A percentile compares a stretch with the other conserved stretches of the same genome.
Evolutionary conservation across 2,797 vertebrate genomes (phyloP).

Genomic region (Knipowitschia caucasica): DNA sequence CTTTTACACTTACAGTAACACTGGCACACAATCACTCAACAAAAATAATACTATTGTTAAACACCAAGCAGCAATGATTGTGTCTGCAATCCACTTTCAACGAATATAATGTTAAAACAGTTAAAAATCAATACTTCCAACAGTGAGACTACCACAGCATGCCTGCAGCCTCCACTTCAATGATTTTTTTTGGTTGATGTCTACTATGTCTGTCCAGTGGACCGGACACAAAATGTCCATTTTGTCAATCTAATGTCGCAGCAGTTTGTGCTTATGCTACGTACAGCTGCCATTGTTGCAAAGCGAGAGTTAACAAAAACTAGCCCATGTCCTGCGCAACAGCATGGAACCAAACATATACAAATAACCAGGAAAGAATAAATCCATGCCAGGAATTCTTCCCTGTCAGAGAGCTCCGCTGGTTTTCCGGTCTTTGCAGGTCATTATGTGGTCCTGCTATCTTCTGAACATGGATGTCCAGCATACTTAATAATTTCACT

Average conservation of each 20-base stretch:
- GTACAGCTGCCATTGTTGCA: neutral
- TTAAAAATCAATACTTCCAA: slow-evolving; percentile 50
- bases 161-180: slow-evolving; percentile 47
- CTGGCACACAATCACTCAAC: slow-evolving; percentile 31
- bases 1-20: slow-evolving; percentile 51
- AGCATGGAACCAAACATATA: neutral
- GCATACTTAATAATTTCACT: no score
- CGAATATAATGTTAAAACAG: neutral
- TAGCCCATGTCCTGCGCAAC: slow-evolving; percentile 6
- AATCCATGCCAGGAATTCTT: slow-evolving; percentile 23
- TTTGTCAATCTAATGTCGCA: slow-evolving; percentile 55
- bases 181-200: slow-evolving; percentile 55
- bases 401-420: slow-evolving; percentile 19
- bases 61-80: neutral
- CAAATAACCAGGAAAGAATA: slow-evolving; percentile 15
- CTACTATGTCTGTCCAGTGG: slow-evolving; percentile 37
- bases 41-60: slow-evolving; percentile 3
- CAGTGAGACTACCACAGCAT: slow-evolving; percentile 22
- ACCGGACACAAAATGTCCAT: slow-evolving; percentile 34
- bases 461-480: no score
- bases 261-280: slow-evolving; percentile 15
- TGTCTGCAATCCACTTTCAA: neutral
- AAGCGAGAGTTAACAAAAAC: slow-evolving; percentile 21
- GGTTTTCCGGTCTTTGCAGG: slow-evolving; percentile 41
- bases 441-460: slow-evolving; percentile 27